Evolutionary conservation across 2,113 vertebrate genomes (phyloP), one percentile per base, ranked within the genome.

Genomic region (Dasyornis broadbenti): DNA sequence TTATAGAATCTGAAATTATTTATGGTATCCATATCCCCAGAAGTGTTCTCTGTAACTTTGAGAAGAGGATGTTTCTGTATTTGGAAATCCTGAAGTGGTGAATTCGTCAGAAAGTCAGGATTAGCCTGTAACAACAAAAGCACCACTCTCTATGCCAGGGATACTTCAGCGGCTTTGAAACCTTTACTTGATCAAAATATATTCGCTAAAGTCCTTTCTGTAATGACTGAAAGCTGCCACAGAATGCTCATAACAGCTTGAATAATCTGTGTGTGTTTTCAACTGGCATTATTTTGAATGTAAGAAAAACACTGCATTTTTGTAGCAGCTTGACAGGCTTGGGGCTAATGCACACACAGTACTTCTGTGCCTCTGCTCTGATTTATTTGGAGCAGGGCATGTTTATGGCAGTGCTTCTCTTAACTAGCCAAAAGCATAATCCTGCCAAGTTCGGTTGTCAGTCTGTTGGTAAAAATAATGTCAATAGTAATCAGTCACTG

Each of bases 391-490:
- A 90, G 44, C 53, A 60, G 44, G 72, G 53, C 71, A 73, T 82
- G 64, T 90, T 89, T 79, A 73, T 73, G 47, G 64, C 24, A 33
- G 11, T 45, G 45, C 54, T 84, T 14, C 59, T 73, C 44, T 85
- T 66, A 82, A 84, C 52, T 86, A 89, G 85, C 95, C 68, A 76
- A 53, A 40, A 93, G 75, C 82, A 79, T 70, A 91, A 63, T 72
- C 52, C 70, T 86, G 92, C 78, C 96, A 96, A 92, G 30, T 90
- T 77, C 84, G 84, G 57, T 45, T 91, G 56, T 88, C 50, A 82
- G 52, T 93, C 91, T 79, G 45, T 49, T 8, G 1, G 76, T 81
- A 82, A 86, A 88, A 90, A 72, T 68, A 66, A 91, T 79, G 89
- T 92, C 82, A 81, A 28, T 54, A 76, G n/a, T 35, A 60, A 94